Percentiles rank a stretch among this genome's conserved stretches.
Conservation (phyloP, 2,888 invertebrate species). For the Polydrusus tereticollis region DNA sequence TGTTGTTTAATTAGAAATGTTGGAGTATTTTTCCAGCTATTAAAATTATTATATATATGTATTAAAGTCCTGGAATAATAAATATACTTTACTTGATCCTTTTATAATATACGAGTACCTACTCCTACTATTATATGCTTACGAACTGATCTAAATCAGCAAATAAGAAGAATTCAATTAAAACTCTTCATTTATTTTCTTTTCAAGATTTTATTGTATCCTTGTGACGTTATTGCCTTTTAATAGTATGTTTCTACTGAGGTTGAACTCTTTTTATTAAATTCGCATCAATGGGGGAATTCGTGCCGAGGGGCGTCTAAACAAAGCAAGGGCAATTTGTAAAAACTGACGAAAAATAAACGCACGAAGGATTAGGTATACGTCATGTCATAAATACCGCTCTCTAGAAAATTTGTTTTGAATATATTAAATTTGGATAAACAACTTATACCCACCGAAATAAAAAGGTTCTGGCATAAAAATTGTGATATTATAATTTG, state of each 20-base stretch:
- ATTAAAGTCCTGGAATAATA: too few relatives aligned
- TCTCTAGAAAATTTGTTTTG: constrained; percentile 19
- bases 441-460: constrained; percentile 10
- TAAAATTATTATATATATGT: background rate
- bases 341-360: constrained; percentile 27
- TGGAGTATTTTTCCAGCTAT: background rate
- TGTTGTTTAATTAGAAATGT: background rate
- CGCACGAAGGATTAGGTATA: constrained; percentile 25
- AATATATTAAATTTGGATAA: constrained; percentile 28
- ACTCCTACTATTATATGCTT: too few relatives aligned
- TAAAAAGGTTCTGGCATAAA: constrained; percentile 3
- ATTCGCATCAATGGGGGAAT: constrained; percentile 33
- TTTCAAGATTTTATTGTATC: background rate
- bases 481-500: too few relatives aligned
- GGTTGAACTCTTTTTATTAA: constrained; percentile 26
- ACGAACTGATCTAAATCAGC: too few relatives aligned
- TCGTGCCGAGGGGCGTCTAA: constrained; percentile 32
- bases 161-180: too few relatives aligned
- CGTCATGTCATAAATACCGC: constrained; percentile 21
- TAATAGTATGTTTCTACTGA: constrained; percentile 16
- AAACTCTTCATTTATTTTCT: background rate
- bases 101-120: too few relatives aligned
- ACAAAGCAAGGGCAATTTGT: constrained; percentile 34
- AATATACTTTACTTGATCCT: too few relatives aligned
- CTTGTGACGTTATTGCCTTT: constrained; percentile 22